Conservation (phyloP, 2,113 vertebrate genomes). For the Seriola quinqueradiata region DNA sequence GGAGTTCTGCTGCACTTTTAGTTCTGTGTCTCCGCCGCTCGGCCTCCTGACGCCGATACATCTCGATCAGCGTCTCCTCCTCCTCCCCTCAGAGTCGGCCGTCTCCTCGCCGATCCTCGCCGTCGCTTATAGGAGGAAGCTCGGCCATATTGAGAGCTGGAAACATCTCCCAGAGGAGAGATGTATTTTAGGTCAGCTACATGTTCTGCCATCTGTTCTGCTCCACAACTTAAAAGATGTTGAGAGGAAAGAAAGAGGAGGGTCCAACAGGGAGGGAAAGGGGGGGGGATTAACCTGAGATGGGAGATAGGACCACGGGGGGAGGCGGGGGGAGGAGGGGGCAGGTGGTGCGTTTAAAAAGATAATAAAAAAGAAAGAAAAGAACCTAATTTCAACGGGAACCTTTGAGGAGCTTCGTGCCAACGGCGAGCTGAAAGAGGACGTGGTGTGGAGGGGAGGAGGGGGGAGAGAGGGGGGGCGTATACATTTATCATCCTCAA, state of each 20-base stretch:
- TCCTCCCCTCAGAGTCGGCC: slow-evolving; percentile 28
- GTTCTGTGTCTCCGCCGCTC: not conserved
- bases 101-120: slow-evolving; percentile 42
- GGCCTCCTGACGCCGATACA: slow-evolving; percentile 28
- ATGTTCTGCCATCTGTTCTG: slow-evolving; percentile 81
- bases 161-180: slow-evolving; percentile 71
- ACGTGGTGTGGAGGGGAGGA: slow-evolving; percentile 10
- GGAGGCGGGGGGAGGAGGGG: not conserved
- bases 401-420: slow-evolving; percentile 26
- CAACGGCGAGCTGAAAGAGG: slow-evolving; percentile 24
- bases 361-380: slow-evolving; percentile 10
- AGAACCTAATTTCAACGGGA: slow-evolving; percentile 21
- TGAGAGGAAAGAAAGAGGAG: slow-evolving; percentile 34
- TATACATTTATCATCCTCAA: slow-evolving; percentile 74
- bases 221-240: slow-evolving; percentile 69
- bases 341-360: slow-evolving; percentile 19
- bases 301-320: slow-evolving; percentile 11
- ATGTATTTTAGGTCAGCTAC: slow-evolving; percentile 82
- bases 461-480: slow-evolving; percentile 7
- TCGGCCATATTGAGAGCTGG: slow-evolving; percentile 66
- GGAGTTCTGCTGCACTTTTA: slow-evolving; percentile 20
- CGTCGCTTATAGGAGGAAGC: slow-evolving; percentile 47
- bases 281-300: slow-evolving; percentile 42
- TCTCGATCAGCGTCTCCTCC: slow-evolving; percentile 40
- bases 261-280: slow-evolving; percentile 26